A percentile compares a stretch with the other conserved stretches of the same genome.
These are phyloP conservation scores for Darevskia nairensis DNA, from an alignment of 2,797 vertebrate species.

Conservation along the genomic window DNA sequence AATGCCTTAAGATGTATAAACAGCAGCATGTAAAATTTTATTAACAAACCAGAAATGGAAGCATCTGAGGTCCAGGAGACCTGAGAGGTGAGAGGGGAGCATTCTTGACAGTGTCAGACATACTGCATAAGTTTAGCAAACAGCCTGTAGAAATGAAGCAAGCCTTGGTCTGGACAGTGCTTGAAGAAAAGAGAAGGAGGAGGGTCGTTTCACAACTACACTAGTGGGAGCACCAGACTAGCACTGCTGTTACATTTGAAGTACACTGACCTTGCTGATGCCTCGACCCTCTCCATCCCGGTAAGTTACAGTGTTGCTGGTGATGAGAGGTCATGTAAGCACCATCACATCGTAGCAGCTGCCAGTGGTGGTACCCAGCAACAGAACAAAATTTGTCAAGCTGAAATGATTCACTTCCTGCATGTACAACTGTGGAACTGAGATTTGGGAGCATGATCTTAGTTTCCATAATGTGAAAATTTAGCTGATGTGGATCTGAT, in stretches of 20 bases:
- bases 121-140: background rate
- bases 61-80: fast-evolving
- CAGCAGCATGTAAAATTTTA: too few relatives aligned
- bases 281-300: too few relatives aligned
- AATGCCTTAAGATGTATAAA: background rate
- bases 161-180: background rate
- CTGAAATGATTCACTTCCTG: background rate
- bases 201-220: background rate
- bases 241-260: too few relatives aligned
- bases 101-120: background rate
- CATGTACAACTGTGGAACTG: background rate
- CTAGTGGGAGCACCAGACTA: too few relatives aligned
- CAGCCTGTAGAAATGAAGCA: background rate
- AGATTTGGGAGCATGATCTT: background rate
- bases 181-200: background rate
- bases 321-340: too few relatives aligned
- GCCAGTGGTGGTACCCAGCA: too few relatives aligned
- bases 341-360: too few relatives aligned
- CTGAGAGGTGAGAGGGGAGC: background rate
- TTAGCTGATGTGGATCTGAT: background rate
- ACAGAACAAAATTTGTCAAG: background rate
- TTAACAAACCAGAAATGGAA: too few relatives aligned
- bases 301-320: too few relatives aligned
- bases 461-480: background rate
- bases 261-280: too few relatives aligned